Evolutionary conservation across 2,797 vertebrate species (phyloP).

Genomic region (Ibycter americanus): DNA sequence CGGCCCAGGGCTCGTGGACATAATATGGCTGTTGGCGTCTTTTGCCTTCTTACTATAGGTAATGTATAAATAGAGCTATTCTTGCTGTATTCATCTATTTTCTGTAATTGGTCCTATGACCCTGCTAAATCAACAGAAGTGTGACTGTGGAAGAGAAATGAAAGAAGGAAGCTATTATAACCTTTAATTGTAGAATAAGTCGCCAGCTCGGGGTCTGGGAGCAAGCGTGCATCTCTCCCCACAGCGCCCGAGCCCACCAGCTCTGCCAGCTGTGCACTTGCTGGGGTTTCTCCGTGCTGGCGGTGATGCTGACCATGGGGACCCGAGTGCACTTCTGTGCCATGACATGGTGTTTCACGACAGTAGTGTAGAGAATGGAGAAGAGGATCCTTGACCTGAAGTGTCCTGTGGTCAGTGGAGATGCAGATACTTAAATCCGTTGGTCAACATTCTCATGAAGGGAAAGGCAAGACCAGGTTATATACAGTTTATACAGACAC

Average conservation of each 20-base stretch:
- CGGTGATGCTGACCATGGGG: rapidly evolving
- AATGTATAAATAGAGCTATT: neutral
- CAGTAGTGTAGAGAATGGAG: rapidly evolving
- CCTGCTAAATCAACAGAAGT: neutral
- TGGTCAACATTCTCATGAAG: neutral
- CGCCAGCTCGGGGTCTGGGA: neutral
- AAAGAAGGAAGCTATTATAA: neutral
- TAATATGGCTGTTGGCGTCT: neutral
- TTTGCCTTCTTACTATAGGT: neutral
- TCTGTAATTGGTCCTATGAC: neutral
- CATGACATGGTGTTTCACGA: rapidly evolving
- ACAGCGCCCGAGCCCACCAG: neutral
- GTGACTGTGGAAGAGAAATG: neutral
- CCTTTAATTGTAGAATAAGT: neutral
- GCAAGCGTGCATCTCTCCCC: rapidly evolving
- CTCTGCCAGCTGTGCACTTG: neutral
- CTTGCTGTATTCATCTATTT: neutral
- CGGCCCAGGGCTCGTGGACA: rapidly evolving
- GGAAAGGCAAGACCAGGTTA: neutral
- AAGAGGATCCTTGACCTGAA: neutral
- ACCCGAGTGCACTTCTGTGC: rapidly evolving
- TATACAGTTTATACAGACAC: rapidly evolving
- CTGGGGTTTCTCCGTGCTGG: neutral
- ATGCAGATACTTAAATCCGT: too few relatives aligned
- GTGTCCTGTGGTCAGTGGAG: neutral